Evolutionary conservation across 1,140 invertebrate genomes (phyloP).

Genomic region (Telenomus remus): DNA sequence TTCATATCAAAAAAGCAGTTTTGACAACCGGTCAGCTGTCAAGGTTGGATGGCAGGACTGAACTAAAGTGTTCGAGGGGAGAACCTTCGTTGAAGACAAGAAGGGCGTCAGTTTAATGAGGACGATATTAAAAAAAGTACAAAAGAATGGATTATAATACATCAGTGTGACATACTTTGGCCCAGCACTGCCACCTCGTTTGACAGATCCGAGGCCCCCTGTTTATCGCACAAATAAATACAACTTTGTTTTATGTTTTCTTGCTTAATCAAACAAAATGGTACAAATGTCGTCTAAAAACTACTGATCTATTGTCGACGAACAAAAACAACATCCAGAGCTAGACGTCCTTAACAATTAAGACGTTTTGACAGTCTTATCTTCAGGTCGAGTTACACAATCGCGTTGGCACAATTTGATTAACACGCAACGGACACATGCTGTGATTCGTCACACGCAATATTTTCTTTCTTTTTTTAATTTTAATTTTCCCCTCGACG

Average conservation of each 20-base stretch:
- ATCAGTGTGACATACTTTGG: constrained; percentile 26
- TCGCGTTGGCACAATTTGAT: constrained; percentile 46
- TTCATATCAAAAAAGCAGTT: constrained; percentile 5
- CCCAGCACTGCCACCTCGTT: constrained; percentile 17
- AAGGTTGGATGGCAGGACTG: constrained; percentile 27
- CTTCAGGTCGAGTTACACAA: constrained; percentile 39
- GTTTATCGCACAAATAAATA: constrained; percentile 41
- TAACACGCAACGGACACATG: constrained; percentile 14
- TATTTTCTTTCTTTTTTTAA: too few relatives aligned
- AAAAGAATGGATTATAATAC: constrained; percentile 56
- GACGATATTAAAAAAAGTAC: constrained; percentile 56
- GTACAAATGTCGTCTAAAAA: constrained; percentile 44
- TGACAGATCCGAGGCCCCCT: constrained; percentile 22
- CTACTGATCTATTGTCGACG: constrained; percentile 39
- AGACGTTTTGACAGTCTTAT: constrained; percentile 47
- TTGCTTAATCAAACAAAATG: constrained; percentile 22
- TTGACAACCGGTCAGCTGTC: constrained; percentile 21
- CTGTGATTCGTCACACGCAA: background rate
- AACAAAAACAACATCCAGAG: constrained; percentile 15
- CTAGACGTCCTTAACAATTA: constrained; percentile 39
- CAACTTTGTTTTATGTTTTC: constrained; percentile 32
- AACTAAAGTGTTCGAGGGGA: constrained; percentile 8
- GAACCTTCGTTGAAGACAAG: constrained; percentile 17
- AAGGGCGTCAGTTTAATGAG: constrained; percentile 17
- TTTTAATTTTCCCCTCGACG: background rate